Percentiles rank a stretch among this genome's conserved stretches.
Evolutionary conservation across 2,888 invertebrate genomes (phyloP).

Genomic region (Euplexia lucipara): DNA sequence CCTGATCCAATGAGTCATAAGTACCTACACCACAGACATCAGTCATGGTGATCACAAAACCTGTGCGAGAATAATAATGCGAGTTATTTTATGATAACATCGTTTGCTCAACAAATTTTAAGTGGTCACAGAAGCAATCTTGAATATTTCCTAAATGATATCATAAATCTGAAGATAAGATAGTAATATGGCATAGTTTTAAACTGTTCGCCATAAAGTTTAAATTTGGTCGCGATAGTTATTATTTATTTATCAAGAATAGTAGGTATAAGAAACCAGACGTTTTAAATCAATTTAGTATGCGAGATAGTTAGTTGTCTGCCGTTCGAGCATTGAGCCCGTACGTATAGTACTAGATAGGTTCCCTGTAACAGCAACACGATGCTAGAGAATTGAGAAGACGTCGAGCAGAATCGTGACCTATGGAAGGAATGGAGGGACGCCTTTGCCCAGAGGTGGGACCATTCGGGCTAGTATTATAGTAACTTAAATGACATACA

Average conservation of each 20-base stretch:
- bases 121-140: conserved; percentile 38
- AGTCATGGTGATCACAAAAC: conserved; percentile 27
- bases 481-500: conserved; percentile 31
- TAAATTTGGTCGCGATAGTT: conserved; percentile 9
- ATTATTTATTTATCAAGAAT: conserved; percentile 12
- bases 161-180: conserved; percentile 46
- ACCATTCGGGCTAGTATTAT: not conserved
- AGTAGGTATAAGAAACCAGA: conserved; percentile 18
- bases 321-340: too few relatives aligned
- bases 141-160: conserved; percentile 43
- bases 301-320: not conserved
- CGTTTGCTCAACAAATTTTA: conserved; percentile 31
- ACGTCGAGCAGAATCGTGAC: too few relatives aligned
- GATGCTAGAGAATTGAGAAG: too few relatives aligned
- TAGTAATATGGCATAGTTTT: conserved; percentile 39
- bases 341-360: too few relatives aligned
- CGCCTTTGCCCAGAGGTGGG: too few relatives aligned
- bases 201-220: conserved; percentile 19
- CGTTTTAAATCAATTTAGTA: conserved; percentile 37
- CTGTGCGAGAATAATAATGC: conserved; percentile 26
- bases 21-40: conserved; percentile 40
- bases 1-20: conserved; percentile 62
- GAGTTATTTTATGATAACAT: conserved; percentile 33
- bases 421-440: too few relatives aligned
- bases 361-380: too few relatives aligned